Evolutionary conservation across 1,140 invertebrate species (phyloP), one percentile per base, ranked within the genome.

Genomic region (Calephelis nemesis): DNA sequence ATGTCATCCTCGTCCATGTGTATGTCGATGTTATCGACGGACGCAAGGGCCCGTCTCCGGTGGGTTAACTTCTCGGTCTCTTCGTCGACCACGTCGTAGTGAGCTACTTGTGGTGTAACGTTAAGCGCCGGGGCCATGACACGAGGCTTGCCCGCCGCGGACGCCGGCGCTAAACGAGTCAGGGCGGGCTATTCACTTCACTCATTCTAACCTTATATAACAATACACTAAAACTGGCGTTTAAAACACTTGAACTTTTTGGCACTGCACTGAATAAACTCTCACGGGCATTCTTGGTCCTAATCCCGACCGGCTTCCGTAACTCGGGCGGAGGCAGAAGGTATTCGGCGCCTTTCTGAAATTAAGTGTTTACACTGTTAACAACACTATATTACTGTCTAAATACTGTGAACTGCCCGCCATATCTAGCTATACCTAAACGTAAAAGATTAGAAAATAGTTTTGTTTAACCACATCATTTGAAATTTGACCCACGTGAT

Each of bases 1-100:
- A 95, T 95, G 77, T 93, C 94, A 83, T 94, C 93, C 83, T 95
- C 94, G 90, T 94, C 94, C 94, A 95, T 95, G 93, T 92, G 93
- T 93, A 91, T 83, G 74, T 84, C 75, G 65, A 87, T 81, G 74
- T 88, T 92, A 77, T 84, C 88, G 88, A 92, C 87, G 79, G 85
- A 86, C 79, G 77, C 86, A 67, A 87, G 82, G 76, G 83, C 84
- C 84, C 86, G 84, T 84, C 85, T 76, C 5, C 75, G 81, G 70
- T 78, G 74, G 72, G 77, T 68, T 72, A 74, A 74, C 73, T 72
- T 83, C 68, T 80, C 82, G 58, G 74, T 69, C 65, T 82, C 54
- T 60, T 60, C 78, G 66, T 74, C 74, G 72, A 75, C 73, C 68
- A 79, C 74, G 71, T 84, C 79, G 74, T 76, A 79, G 63, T 73